A percentile compares a stretch with the other conserved stretches of the same genome.
These are phyloP conservation scores for Loriculus beryllinus DNA, from an alignment of 2,797 vertebrate species.

Conservation along the genomic window DNA sequence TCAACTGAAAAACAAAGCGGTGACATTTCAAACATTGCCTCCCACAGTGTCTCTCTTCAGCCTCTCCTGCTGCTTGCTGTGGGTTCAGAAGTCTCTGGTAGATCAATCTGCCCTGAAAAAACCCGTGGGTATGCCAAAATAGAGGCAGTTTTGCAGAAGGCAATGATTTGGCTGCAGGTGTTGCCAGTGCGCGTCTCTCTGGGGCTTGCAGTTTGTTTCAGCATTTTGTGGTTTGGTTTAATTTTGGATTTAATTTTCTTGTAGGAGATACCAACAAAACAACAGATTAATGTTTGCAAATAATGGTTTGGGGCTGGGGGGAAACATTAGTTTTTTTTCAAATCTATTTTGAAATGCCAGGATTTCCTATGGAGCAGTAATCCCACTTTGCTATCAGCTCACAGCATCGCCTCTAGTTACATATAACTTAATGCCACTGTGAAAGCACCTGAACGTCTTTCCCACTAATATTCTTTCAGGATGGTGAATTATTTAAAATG, in stretches of 20 bases:
- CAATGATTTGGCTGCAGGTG: constrained; percentile 8
- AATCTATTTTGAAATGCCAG: background rate
- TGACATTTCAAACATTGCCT: background rate
- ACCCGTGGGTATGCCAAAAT: constrained; percentile 12
- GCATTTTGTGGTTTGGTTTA: constrained; percentile 23
- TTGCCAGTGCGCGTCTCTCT: background rate
- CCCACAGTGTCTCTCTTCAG: constrained; percentile 30
- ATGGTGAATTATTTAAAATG: constrained; percentile 41
- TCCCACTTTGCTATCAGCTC: background rate
- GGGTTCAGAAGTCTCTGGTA: constrained; percentile 19
- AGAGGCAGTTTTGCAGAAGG: constrained; percentile 29
- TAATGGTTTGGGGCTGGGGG: background rate
- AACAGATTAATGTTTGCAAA: constrained; percentile 24
- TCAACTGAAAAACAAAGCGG: background rate
- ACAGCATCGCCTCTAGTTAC: background rate
- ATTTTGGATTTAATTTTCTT: constrained; percentile 6
- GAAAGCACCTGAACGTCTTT: background rate
- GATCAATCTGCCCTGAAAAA: background rate
- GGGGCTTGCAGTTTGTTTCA: constrained; percentile 10
- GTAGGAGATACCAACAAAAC: background rate
- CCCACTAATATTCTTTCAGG: background rate
- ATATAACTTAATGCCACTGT: background rate
- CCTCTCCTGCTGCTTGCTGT: background rate
- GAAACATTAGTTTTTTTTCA: background rate
- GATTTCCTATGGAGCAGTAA: background rate